Base-by-base conservation (phyloP, 2,113 vertebrate genomes). In the Hymenochirus boettgeri region DNA sequence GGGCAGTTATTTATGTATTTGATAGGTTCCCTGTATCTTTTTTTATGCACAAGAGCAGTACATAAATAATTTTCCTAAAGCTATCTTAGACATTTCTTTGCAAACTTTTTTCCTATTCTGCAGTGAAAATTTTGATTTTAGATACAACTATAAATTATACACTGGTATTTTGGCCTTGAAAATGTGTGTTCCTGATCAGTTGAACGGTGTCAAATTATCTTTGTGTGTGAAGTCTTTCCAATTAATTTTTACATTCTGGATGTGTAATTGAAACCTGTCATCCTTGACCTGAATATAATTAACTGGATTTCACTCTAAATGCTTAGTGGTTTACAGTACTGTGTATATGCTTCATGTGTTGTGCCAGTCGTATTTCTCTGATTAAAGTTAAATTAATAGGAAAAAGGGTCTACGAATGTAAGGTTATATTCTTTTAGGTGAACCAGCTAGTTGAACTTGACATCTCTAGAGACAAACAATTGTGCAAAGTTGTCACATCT, bases 401-500 rank as follows among this genome's bases (percentile, higher is more conserved):
- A 74, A 72, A 76, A 75, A 60, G 15, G 39, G 15, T n/a, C 13
- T 10, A 67, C 55, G 46, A 72, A 70, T 57, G 33, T 39, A 54
- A 54, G 51, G 62, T 56, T 71, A 62, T 31, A 22, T 23, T 46
- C 13, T 72, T 61, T 21, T 65, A 51, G 27, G 39, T 74, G 56
- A 47, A 72, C 62, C 52, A 78, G 70, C 59, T 73, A 70, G 60
- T 83, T 83, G 62, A 60, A 74, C 74, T 48, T 56, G 64, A 52
- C 69, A 53, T 82, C 77, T 70, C 77, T 61, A 45, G 81, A 72
- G 79, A 65, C 57, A 70, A 29, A 7, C 62, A 39, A 67, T 75
- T 79, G 74, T 71, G 74, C 53, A 27, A 72, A 61, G 67, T 79
- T 88, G 82, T 86, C 78, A 82, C 70, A 67, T 81, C 70, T 78